These are phyloP conservation scores for Leptura quadrifasciata DNA, from an alignment of 2,888 invertebrate genomes.

Conservation along the genomic window DNA sequence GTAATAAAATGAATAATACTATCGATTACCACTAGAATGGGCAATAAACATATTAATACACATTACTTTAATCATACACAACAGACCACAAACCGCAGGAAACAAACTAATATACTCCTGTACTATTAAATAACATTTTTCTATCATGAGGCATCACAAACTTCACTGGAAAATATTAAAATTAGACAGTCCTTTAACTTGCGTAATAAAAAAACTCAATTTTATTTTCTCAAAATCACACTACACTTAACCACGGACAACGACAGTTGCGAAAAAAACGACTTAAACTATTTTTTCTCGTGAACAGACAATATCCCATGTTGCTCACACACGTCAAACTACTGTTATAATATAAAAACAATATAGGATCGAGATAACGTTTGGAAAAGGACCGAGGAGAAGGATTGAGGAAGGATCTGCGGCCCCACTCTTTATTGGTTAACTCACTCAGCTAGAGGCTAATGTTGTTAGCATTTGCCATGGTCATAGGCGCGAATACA, in stretches of 20 bases:
- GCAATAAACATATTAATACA: background rate
- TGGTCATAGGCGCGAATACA: slow-evolving; percentile 65
- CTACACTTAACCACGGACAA: background rate
- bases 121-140: too few relatives aligned
- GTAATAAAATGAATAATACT: background rate
- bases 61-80: background rate
- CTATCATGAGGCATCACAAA: background rate
- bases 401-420: slow-evolving; percentile 63
- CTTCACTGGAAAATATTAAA: background rate
- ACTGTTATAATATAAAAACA: slow-evolving; percentile 56
- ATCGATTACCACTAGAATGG: background rate
- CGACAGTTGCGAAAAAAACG: background rate
- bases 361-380: slow-evolving; percentile 57
- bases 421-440: slow-evolving; percentile 69
- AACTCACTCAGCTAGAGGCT: slow-evolving; percentile 70
- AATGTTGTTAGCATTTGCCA: slow-evolving; percentile 70
- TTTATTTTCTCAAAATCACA: background rate
- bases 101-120: background rate
- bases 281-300: background rate
- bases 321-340: slow-evolving; percentile 24
- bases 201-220: background rate
- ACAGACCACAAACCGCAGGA: background rate
- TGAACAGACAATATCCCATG: background rate
- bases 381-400: slow-evolving; percentile 61
- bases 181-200: background rate